A percentile compares a stretch with the other conserved stretches of the same genome.
These are phyloP conservation scores for Glareola pratincola DNA, from an alignment of 2,113 vertebrate genomes.

Conservation along the genomic window DNA sequence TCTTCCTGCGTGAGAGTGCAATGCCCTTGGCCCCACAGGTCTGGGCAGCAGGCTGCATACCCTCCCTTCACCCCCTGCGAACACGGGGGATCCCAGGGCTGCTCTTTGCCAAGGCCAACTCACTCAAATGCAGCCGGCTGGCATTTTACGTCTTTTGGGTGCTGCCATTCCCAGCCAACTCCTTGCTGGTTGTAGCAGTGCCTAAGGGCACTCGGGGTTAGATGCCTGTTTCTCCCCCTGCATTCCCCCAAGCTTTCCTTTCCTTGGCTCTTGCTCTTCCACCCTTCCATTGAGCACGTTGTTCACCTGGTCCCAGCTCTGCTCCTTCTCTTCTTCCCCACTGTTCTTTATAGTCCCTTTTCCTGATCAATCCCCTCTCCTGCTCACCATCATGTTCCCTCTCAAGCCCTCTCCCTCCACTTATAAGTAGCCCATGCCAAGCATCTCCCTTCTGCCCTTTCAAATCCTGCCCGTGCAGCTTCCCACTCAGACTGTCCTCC, in stretches of 20 bases:
- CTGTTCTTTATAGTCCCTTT: background rate
- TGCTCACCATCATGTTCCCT: background rate
- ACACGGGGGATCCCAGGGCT: background rate
- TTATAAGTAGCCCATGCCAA: background rate
- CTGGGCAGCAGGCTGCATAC: background rate
- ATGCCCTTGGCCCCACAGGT: background rate
- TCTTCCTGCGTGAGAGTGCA: background rate
- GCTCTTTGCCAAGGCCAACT: background rate
- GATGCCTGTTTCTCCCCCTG: background rate
- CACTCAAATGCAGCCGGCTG: background rate
- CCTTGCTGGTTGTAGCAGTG: background rate
- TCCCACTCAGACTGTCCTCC: rapidly evolving
- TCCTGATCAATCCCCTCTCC: background rate
- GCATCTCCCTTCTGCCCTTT: background rate
- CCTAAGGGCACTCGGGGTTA: background rate
- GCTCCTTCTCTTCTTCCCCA: background rate
- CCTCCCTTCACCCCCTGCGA: background rate
- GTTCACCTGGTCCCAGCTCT: background rate
- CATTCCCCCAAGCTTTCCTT: background rate
- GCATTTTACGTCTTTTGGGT: background rate
- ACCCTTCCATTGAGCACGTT: background rate
- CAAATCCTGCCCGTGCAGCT: background rate
- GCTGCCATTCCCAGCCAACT: background rate
- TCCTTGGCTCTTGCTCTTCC: background rate
- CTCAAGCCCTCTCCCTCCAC: background rate